A percentile compares a stretch with the other conserved stretches of the same genome.
These are phyloP conservation scores for Acleris sparsana DNA, from an alignment of 2,888 invertebrate species.

Conservation along the genomic window DNA sequence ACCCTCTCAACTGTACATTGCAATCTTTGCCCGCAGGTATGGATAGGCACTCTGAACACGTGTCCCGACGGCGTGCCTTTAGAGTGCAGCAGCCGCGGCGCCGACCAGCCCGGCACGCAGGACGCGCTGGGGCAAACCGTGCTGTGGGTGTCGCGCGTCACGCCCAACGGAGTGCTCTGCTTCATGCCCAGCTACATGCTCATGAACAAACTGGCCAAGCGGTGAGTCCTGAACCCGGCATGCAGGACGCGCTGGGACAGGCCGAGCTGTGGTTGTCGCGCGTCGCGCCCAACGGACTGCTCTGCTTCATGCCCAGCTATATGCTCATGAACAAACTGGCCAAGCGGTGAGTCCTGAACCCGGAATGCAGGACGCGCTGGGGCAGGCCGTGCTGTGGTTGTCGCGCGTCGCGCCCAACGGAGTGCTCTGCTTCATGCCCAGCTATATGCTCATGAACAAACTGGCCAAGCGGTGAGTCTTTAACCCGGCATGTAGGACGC, in stretches of 20 bases:
- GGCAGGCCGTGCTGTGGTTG: constrained; percentile 70
- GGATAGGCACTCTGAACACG: constrained; percentile 81
- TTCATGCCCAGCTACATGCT: constrained; percentile 89
- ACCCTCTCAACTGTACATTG: no score
- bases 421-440: constrained; percentile 89
- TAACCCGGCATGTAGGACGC: constrained; percentile 70
- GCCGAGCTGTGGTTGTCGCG: constrained; percentile 78
- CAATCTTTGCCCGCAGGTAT: constrained; percentile 72
- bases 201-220: constrained; percentile 78
- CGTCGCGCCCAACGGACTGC: constrained; percentile 87
- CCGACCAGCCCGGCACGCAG: constrained; percentile 58
- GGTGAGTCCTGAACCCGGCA: constrained; percentile 47
- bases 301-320: constrained; percentile 91
- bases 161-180: constrained; percentile 89
- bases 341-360: constrained; percentile 42
- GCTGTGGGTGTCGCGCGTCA: constrained; percentile 77
- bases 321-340: constrained; percentile 73
- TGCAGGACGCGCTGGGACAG: constrained; percentile 65
- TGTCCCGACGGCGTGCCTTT: constrained; percentile 65
- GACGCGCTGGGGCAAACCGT: constrained; percentile 79
- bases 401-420: constrained; percentile 86
- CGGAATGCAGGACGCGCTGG: constrained; percentile 70
- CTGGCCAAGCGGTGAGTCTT: constrained; percentile 55
- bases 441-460: constrained; percentile 83
- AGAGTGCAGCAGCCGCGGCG: constrained; percentile 56